phyloP scores from a whole-genome alignment of 2,888 invertebrate species.

The Meiosimyza decipiens region DNA sequence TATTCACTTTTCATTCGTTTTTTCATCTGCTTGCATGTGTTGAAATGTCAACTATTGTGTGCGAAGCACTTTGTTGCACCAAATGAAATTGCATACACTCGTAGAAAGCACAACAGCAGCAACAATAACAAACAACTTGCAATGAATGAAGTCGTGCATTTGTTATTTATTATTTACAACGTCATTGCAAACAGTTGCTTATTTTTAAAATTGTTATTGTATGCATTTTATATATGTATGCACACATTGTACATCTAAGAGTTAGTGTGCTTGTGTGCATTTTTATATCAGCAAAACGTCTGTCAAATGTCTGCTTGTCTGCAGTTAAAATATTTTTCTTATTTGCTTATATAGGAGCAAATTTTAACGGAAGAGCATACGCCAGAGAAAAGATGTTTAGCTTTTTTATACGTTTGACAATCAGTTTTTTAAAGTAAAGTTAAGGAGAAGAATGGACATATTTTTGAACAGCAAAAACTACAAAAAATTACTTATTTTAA shows the following conservation, averaged over 20 bases:
- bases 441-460: no score
- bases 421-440: neutral
- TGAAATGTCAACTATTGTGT: slow-evolving; percentile 42
- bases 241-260: neutral
- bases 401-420: neutral
- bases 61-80: slow-evolving; percentile 35
- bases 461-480: no score
- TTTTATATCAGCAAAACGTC: slow-evolving; percentile 23
- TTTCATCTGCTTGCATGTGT: slow-evolving; percentile 39
- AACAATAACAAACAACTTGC: slow-evolving; percentile 19
- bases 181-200: slow-evolving; percentile 22
- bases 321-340: slow-evolving; percentile 16
- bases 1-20: slow-evolving; percentile 35
- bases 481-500: no score
- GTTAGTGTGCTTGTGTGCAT: slow-evolving; percentile 3
- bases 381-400: slow-evolving; percentile 6
- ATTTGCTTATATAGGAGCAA: slow-evolving; percentile 6
- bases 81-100: neutral
- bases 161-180: slow-evolving; percentile 33
- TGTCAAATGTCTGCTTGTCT: slow-evolving; percentile 30
- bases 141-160: slow-evolving; percentile 32
- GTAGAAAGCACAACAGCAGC: neutral
- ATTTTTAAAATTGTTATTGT: slow-evolving; percentile 6
- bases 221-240: neutral
- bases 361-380: neutral